phyloP scores from a whole-genome alignment of 2,797 vertebrate genomes.

The Lutjanus campechanus region DNA sequence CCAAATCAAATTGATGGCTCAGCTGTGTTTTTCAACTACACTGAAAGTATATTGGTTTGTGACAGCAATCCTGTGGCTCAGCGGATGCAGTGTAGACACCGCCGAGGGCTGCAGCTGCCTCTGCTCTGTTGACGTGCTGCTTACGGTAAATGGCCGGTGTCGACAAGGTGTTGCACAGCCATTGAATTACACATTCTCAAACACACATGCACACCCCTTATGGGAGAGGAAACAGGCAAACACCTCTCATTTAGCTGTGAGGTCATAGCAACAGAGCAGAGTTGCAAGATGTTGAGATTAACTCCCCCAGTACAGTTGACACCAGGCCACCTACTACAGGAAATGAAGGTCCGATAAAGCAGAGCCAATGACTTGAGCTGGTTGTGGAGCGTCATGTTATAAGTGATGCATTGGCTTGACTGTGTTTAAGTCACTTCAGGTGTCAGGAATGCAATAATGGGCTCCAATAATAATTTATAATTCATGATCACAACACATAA shows the following conservation, averaged over 20 bases:
- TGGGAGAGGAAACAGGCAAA: slow-evolving; percentile 28
- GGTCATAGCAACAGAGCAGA: slow-evolving; percentile 43
- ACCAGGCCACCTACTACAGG: slow-evolving; percentile 45
- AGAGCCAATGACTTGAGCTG: slow-evolving; percentile 13
- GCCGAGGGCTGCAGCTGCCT: slow-evolving; percentile 3
- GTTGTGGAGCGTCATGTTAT: neutral
- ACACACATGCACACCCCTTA: neutral
- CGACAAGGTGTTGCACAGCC: slow-evolving; percentile 10
- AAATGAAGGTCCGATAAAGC: slow-evolving; percentile 63
- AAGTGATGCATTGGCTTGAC: neutral
- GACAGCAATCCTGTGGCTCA: neutral
- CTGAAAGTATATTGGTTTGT: neutral
- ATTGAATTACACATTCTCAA: neutral
- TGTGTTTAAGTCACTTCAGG: slow-evolving; percentile 5
- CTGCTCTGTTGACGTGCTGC: slow-evolving; percentile 13
- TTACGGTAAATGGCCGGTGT: neutral
- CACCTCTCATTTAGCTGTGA: slow-evolving; percentile 38
- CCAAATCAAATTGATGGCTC: neutral
- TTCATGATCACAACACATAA: neutral
- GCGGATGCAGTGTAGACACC: neutral
- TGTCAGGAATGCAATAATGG: neutral
- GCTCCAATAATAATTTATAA: neutral
- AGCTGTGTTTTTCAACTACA: neutral
- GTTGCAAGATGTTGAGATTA: slow-evolving; percentile 60
- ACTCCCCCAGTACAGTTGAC: slow-evolving; percentile 22